phyloP scores from a whole-genome alignment of 2,888 invertebrate genomes.

The Aphrophora alni region DNA sequence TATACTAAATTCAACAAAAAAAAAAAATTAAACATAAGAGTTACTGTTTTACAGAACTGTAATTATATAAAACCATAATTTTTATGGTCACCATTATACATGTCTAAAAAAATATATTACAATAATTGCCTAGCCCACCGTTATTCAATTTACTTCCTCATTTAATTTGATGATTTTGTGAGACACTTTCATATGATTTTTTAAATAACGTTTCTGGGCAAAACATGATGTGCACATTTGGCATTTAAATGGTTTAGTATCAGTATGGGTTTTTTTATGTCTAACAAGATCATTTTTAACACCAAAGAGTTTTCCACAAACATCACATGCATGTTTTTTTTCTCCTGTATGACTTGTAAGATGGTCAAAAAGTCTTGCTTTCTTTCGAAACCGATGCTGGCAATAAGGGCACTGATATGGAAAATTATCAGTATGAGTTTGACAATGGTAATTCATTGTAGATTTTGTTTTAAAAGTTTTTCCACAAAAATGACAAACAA shows the following conservation, averaged over 20 bases:
- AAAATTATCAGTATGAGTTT: slow-evolving; percentile 60
- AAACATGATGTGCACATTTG: slow-evolving; percentile 48
- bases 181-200: slow-evolving; percentile 51
- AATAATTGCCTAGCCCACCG: too few species aligned
- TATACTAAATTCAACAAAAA: too few species aligned
- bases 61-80: too few species aligned
- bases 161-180: slow-evolving; percentile 23
- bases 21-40: too few species aligned
- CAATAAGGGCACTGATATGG: slow-evolving; percentile 67
- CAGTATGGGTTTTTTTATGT: slow-evolving; percentile 54
- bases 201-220: slow-evolving; percentile 36
- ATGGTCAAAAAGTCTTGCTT: slow-evolving; percentile 60
- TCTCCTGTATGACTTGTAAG: slow-evolving; percentile 59
- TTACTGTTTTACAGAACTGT: too few species aligned
- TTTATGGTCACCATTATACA: too few species aligned
- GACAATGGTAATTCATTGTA: slow-evolving; percentile 59
- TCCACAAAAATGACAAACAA: slow-evolving; percentile 59
- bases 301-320: slow-evolving; percentile 58
- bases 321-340: slow-evolving; percentile 61
- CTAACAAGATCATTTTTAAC: slow-evolving; percentile 31
- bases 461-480: slow-evolving; percentile 32
- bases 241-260: slow-evolving; percentile 58
- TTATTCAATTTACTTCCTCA: too few species aligned
- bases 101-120: too few species aligned
- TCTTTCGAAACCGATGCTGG: slow-evolving; percentile 60